These are phyloP conservation scores for Hydractinia symbiolongicarpus DNA, from an alignment of 30 jellyfish, hydroid and myxozoan genomes.

Conservation along the genomic window DNA sequence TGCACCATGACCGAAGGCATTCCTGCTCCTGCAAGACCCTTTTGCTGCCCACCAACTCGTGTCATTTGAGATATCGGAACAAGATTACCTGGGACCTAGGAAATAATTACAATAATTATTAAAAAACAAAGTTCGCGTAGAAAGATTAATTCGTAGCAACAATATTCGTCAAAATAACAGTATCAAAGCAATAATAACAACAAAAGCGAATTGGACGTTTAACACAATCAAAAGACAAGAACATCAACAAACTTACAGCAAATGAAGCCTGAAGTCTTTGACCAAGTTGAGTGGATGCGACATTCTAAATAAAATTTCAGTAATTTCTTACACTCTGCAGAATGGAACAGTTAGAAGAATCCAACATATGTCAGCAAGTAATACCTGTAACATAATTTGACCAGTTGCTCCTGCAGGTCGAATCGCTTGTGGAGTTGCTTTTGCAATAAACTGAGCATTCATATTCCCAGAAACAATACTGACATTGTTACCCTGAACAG, in stretches of 20 bases:
- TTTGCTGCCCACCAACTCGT: slow-evolving; percentile 71
- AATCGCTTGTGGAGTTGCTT: slow-evolving; percentile 66
- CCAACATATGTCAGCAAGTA: not conserved
- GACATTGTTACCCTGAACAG: slow-evolving; percentile 82
- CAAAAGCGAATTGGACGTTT: not conserved
- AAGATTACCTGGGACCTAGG: slow-evolving; percentile 90
- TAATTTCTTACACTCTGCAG: not conserved
- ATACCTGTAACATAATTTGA: slow-evolving; percentile 91
- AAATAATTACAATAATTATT: not conserved
- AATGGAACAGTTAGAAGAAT: not conserved
- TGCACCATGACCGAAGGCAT: slow-evolving; percentile 98
- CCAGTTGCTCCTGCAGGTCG: slow-evolving; percentile 92
- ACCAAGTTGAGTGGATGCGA: slow-evolving; percentile 15
- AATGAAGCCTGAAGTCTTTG: slow-evolving; percentile 14
- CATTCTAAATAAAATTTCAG: not conserved
- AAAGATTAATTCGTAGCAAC: not conserved
- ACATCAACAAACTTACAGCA: not conserved
- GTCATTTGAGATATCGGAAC: slow-evolving; percentile 94
- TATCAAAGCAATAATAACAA: not conserved
- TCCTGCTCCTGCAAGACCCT: slow-evolving; percentile 75
- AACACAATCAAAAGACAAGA: too few relatives aligned
- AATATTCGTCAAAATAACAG: not conserved
- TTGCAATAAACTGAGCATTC: slow-evolving; percentile 78
- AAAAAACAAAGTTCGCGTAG: not conserved
- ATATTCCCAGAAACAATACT: slow-evolving; percentile 86